A percentile compares a stretch with the other conserved stretches of the same genome.
Conservation (phyloP, 2,888 invertebrate species). For the Drosophila setosimentum region DNA sequence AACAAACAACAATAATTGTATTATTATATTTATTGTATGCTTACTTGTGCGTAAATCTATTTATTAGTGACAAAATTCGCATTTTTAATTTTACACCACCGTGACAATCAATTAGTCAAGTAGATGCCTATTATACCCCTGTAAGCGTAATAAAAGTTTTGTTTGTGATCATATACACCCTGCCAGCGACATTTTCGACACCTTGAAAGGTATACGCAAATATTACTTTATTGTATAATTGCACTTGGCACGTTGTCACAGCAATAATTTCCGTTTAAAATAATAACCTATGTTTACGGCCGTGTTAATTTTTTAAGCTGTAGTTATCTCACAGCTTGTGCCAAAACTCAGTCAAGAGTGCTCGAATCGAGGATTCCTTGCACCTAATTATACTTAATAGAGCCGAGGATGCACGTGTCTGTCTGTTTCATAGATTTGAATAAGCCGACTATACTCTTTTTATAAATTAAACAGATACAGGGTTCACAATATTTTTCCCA, state of each 20-base stretch:
- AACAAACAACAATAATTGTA: slow-evolving; percentile 6
- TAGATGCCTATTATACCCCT: slow-evolving; percentile 1
- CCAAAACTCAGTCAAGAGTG: slow-evolving; percentile 7
- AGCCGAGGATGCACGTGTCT: not conserved
- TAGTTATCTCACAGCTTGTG: not conserved
- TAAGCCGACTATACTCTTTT: not conserved
- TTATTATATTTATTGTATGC: slow-evolving; percentile 16
- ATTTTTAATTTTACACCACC: slow-evolving; percentile 59
- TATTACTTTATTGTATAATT: not conserved
- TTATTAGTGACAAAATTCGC: slow-evolving; percentile 46
- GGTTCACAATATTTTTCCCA: not conserved
- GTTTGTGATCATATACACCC: not conserved
- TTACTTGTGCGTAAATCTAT: slow-evolving; percentile 28
- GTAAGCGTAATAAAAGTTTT: too few species aligned
- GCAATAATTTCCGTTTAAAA: not conserved
- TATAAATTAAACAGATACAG: not conserved
- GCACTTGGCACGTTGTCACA: not conserved
- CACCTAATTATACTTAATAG: not conserved
- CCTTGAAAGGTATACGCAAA: not conserved
- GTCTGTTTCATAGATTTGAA: not conserved
- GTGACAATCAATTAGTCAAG: slow-evolving; percentile 18
- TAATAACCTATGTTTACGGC: not conserved
- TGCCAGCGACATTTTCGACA: not conserved
- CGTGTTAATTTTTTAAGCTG: slow-evolving; percentile 6
- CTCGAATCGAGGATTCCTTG: not conserved